A percentile compares a stretch with the other conserved stretches of the same genome.
Conservation (phyloP, 2,113 vertebrate species). For the Paralichthys olivaceus region DNA sequence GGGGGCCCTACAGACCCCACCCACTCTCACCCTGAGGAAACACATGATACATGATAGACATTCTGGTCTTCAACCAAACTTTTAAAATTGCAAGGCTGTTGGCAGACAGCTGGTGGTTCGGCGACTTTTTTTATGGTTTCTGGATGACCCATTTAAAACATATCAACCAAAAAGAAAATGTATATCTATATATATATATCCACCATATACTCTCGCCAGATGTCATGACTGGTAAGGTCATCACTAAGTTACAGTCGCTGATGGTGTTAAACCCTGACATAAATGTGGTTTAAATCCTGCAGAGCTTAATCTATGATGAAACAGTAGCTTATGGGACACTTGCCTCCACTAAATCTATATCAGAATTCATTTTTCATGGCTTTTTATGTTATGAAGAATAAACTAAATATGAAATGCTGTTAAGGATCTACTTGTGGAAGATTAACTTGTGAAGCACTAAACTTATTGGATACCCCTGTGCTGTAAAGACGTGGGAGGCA, state of each 20-base stretch:
- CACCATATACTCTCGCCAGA: constrained; percentile 2
- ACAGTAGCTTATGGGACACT: constrained; percentile 42
- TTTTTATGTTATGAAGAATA: constrained; percentile 30
- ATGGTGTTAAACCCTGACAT: constrained; percentile 47
- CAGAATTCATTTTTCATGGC: constrained; percentile 22
- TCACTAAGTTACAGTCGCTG: constrained; percentile 22
- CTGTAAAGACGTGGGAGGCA: background rate
- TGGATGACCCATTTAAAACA: too few relatives aligned
- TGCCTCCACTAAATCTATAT: constrained; percentile 40
- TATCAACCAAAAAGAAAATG: too few relatives aligned
- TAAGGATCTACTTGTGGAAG: constrained; percentile 20
- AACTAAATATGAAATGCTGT: constrained; percentile 6
- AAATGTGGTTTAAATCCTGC: constrained; percentile 44
- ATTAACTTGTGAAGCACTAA: constrained; percentile 14
- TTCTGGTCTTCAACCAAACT: too few relatives aligned
- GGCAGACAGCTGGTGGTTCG: too few relatives aligned
- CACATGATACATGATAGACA: too few relatives aligned
- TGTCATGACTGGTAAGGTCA: constrained; percentile 18
- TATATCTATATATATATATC: too few relatives aligned
- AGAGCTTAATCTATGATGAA: constrained; percentile 38
- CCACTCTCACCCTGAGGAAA: too few relatives aligned
- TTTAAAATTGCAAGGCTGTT: too few relatives aligned
- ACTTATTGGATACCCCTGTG: background rate
- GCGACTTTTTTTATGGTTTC: too few relatives aligned
- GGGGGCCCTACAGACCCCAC: too few relatives aligned